phyloP scores from a whole-genome alignment of 2,888 invertebrate genomes.

The Eupithecia vulgata region DNA sequence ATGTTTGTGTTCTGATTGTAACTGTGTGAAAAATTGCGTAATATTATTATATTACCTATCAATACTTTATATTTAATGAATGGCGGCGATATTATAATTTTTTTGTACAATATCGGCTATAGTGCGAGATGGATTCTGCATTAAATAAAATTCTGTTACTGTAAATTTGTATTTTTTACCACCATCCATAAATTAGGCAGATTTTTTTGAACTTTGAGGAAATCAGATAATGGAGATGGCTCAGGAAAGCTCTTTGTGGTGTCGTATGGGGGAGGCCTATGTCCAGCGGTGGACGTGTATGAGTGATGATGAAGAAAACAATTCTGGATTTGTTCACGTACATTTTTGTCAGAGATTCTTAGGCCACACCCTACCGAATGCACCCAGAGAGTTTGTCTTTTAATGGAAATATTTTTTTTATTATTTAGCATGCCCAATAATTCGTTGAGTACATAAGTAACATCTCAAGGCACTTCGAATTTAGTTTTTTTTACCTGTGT shows the following conservation, averaged over 20 bases:
- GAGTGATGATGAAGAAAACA: too few species aligned
- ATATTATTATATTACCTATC: slow-evolving; percentile 74
- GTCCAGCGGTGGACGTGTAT: too few species aligned
- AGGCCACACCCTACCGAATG: too few species aligned
- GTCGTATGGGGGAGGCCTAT: too few species aligned
- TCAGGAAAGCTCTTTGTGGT: too few species aligned
- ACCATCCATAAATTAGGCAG: background rate
- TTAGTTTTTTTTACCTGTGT: too few species aligned
- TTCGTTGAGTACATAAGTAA: too few species aligned
- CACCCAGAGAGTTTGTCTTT: too few species aligned
- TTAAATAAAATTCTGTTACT: slow-evolving; percentile 84
- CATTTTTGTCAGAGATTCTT: too few species aligned
- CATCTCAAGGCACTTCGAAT: too few species aligned
- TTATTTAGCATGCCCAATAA: background rate
- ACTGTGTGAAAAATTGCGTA: slow-evolving; percentile 80
- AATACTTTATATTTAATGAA: slow-evolving; percentile 67
- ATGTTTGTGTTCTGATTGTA: slow-evolving; percentile 82
- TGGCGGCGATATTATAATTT: slow-evolving; percentile 78
- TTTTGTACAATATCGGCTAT: slow-evolving; percentile 83
- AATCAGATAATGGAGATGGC: too few species aligned
- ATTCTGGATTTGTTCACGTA: too few species aligned
- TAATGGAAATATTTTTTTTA: background rate
- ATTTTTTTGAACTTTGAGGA: background rate
- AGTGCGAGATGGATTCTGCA: slow-evolving; percentile 80
- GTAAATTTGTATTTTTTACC: slow-evolving; percentile 58